Percentiles rank a stretch among this genome's conserved stretches.
These are phyloP conservation scores for Ptilorrhoa leucosticta DNA, from an alignment of 2,113 vertebrate genomes.

Conservation along the genomic window DNA sequence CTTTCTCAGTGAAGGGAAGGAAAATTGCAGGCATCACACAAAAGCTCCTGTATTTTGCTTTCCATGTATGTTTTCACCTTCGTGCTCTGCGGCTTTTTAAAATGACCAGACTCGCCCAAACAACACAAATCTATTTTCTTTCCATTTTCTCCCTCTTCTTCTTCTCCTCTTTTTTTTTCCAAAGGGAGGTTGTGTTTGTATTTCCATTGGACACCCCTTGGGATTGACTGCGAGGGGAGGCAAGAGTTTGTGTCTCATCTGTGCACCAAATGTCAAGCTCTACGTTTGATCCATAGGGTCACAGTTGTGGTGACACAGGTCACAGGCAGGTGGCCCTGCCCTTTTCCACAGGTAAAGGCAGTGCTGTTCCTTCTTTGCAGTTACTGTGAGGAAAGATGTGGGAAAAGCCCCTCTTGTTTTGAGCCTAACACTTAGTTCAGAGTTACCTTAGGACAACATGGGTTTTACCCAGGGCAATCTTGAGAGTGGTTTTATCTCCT, in stretches of 20 bases:
- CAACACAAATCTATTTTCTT: not conserved
- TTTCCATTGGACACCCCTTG: accelerated
- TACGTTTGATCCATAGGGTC: accelerated
- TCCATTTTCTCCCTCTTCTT: not conserved
- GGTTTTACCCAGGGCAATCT: not conserved
- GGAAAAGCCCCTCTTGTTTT: not conserved
- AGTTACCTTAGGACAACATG: accelerated
- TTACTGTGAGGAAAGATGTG: not conserved
- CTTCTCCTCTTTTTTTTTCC: too few relatives aligned
- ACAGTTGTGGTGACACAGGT: not conserved
- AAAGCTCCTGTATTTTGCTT: not conserved
- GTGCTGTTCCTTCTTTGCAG: not conserved
- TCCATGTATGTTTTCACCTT: not conserved
- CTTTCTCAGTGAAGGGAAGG: not conserved
- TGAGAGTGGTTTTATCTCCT: accelerated
- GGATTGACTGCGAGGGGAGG: accelerated
- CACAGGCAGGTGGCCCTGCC: not conserved
- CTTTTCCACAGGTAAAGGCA: not conserved
- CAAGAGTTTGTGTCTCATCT: not conserved
- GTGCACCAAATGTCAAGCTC: not conserved
- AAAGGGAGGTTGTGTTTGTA: not conserved
- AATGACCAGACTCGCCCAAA: not conserved
- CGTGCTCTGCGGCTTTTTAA: not conserved
- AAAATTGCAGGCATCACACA: slow-evolving; percentile 37
- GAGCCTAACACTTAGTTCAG: not conserved